Evolutionary conservation across 2,888 invertebrate species (phyloP), one percentile per base, ranked within the genome.

Genomic region (Palloptera scutellata): DNA sequence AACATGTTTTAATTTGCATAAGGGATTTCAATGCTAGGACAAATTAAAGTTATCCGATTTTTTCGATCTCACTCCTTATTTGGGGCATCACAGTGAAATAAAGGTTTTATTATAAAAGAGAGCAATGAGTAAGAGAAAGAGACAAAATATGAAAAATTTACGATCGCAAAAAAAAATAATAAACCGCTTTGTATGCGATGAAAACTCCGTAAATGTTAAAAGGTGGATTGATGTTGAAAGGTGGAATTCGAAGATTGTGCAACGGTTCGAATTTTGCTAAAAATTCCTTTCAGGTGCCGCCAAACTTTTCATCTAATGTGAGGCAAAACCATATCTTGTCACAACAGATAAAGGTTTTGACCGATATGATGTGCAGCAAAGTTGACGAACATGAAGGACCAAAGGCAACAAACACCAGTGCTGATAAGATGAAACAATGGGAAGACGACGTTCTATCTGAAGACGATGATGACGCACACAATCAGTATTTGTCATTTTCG

Each of bases 341-440:
- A 55, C 55, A 17, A 41, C 60, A 40, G 63, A 70, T 13, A 70
- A 67, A 43, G 43, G 67, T 0, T 61, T 61, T n/a, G 68, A 70
- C n/a, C 66, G 68, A 11, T 72, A 72, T 20, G 66, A 66, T 11
- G 65, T 70, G 15, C 19, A 53, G 40, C n/a, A 70, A 69, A 48
- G 61, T 66, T 1, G 61, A 63, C 9, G 11, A 67, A 1, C 53
- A 57, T 10, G 67, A 70, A 41, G 67, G 67, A 0, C 67, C 69
- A 1, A 58, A 48, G 13, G 0, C 11, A 5, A 72, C 70, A 3
- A 55, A 51, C 1, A 59, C 67, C 12, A n/a, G 59, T 15, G 54
- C 66, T 1, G 67, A 70, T 41, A 45, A 54, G 0, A 72, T 67
- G 66, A 72, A 72, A 43, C 63, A 58, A 8, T 69, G 67, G 71